Evolutionary conservation across 2,113 vertebrate species (phyloP), one percentile per base, ranked within the genome.

Genomic region (Platysteira castanea): DNA sequence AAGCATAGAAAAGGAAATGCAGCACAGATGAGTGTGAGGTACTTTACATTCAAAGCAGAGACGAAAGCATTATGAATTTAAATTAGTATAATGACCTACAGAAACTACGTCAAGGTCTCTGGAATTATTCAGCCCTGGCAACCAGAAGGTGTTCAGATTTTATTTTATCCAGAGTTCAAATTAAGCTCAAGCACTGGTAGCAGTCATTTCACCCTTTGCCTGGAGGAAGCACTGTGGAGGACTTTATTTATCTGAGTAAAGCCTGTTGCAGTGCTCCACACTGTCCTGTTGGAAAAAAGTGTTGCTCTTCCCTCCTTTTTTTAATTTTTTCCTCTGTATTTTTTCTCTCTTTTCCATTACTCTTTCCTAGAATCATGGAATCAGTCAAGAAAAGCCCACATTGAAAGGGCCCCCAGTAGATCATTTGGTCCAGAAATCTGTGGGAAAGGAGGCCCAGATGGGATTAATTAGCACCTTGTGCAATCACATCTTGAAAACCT

Each of bases 51-150:
- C 91, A 96, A 94, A 96, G 82, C 90, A 85, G 87, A 91, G 54
- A 93, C 63, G 67, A 96, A 97, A 95, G 89, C 91, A 73, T 73
- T 87, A 71, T 96, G 94, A 97, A 96, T 97, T 91, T 90, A 91
- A 93, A 97, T 96, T 90, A 91, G 78, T 47, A 28, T 94, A 91
- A 96, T 95, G 93, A 97, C 94, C 96, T 97, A 96, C 89, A 94
- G 93, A 96, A 93, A 42, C 84, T 80, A 50, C 6, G 0, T 75
- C 87, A 96, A 95, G 95, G 93, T 97, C 95, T 93, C 78, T 37
- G 71, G 59, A 96, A 94, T 85, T 96, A 90, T 96, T 91, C 87
- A 96, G 67, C 41, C 75, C 90, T 83, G 82, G 63, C 50, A 94
- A 96, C 71, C 22, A 85, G 90, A 90, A 93, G 27, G 59, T 93